phyloP scores from a whole-genome alignment of 1,140 invertebrate species.

The Calosoma granatense region DNA sequence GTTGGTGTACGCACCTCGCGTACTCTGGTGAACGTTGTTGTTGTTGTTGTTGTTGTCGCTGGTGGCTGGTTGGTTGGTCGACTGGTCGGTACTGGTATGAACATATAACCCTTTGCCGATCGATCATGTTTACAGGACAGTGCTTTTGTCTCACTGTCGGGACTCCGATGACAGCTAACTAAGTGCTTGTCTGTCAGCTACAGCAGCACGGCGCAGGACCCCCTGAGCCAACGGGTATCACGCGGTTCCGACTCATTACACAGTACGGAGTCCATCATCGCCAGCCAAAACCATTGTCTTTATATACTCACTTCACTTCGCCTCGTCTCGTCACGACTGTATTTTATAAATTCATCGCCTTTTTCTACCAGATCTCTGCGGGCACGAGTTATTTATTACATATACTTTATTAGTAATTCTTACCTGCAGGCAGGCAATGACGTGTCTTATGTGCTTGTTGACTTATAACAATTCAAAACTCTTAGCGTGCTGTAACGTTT shows the following conservation, averaged over 20 bases:
- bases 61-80: no score
- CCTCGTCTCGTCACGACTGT: not conserved
- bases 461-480: no score
- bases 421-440: not conserved
- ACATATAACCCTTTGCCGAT: not conserved
- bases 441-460: no score
- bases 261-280: not conserved
- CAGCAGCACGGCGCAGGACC: conserved; percentile 15
- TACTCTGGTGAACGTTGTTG: no score
- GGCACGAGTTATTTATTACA: not conserved
- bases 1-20: no score
- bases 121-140: conserved; percentile 7
- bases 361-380: no score
- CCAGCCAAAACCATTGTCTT: not conserved
- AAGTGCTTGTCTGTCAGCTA: conserved; percentile 27
- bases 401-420: not conserved
- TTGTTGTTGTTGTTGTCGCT: no score
- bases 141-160: conserved; percentile 19
- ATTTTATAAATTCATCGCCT: not conserved
- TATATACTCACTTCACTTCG: not conserved
- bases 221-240: not conserved
- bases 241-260: not conserved
- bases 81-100: not conserved
- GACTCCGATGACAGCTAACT: conserved; percentile 24
- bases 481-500: no score